Evolutionary conservation across 2,797 vertebrate genomes (phyloP).

Genomic region (Schizothorax lantsangensis): DNA sequence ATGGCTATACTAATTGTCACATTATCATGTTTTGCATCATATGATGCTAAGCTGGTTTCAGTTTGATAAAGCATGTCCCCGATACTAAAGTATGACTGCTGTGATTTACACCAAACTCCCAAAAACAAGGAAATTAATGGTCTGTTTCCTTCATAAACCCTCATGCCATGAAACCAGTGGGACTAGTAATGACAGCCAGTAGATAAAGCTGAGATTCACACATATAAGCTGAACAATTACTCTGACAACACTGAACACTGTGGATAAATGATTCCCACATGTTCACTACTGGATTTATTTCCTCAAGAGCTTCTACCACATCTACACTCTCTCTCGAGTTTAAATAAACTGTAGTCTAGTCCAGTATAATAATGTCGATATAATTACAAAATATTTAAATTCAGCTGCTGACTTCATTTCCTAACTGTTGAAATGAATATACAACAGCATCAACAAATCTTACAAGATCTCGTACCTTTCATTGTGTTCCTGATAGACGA

Average conservation of each 20-base stretch:
- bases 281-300: constrained; percentile 46
- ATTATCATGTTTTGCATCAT: neutral
- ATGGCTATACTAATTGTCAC: neutral
- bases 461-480: constrained; percentile 82
- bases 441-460: neutral
- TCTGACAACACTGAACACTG: constrained; percentile 28
- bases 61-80: neutral
- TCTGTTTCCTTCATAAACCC: neutral
- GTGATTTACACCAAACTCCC: constrained; percentile 12
- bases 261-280: constrained; percentile 54
- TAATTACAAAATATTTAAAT: neutral
- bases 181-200: constrained; percentile 14
- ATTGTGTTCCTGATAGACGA: constrained; percentile 98
- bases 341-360: neutral
- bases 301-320: constrained; percentile 22
- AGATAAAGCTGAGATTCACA: neutral
- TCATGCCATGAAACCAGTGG: constrained; percentile 20
- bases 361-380: neutral
- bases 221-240: constrained; percentile 19
- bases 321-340: constrained; percentile 5
- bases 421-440: neutral
- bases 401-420: neutral
- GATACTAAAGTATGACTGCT: neutral
- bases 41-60: neutral
- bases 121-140: constrained; percentile 24